Evolutionary conservation across 2,113 vertebrate species (phyloP), one percentile per base, ranked within the genome.

Genomic region (Himantopus leucocephalus): DNA sequence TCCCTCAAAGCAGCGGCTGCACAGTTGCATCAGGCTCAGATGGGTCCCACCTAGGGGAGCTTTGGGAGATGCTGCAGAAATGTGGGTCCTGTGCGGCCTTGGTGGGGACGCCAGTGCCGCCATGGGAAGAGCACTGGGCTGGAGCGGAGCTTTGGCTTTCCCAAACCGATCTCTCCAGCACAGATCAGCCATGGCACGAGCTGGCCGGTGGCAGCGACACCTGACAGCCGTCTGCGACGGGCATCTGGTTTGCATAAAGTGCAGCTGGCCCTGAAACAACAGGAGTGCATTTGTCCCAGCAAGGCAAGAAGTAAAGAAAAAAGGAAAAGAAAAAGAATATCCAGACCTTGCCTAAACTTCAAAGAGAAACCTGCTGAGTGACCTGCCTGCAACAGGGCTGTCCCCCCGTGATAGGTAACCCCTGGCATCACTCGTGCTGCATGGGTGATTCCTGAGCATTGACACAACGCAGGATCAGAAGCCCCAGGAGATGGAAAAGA

Each of bases 201-300:
- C 27, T 19, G 16, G 76, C 30, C 27, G 5, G 62, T n/a, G 55
- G 23, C 71, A 76, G 73, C 9, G 5, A 22, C 95, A 94, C 91
- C 97, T 96, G 94, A 43, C 82, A 86, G 72, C 67, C 21, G 4
- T 37, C 72, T 47, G 85, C 2, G 0, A 2, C 2, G 43, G 79
- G 88, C 91, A 85, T 75, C 84, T 94, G 95, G 64, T 85, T 50
- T 82, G 73, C 66, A 91, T 35, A 76, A 94, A 92, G 87, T 11
- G 7, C 89, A 91, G 89, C 94, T 95, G 95, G 89, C 56, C 66
- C 80, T 0, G 0, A 48, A 53, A 55, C 92, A 75, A 23, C 80
- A 62, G 35, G 12, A 68, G 35, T 8, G 53, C 26, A 4, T 78
- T 73, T 30, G 80, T 55, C 48, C 48, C 10, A 2, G 45, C 24